Evolutionary conservation across 2,797 vertebrate genomes (phyloP).

Genomic region (Gobio occitaniae): DNA sequence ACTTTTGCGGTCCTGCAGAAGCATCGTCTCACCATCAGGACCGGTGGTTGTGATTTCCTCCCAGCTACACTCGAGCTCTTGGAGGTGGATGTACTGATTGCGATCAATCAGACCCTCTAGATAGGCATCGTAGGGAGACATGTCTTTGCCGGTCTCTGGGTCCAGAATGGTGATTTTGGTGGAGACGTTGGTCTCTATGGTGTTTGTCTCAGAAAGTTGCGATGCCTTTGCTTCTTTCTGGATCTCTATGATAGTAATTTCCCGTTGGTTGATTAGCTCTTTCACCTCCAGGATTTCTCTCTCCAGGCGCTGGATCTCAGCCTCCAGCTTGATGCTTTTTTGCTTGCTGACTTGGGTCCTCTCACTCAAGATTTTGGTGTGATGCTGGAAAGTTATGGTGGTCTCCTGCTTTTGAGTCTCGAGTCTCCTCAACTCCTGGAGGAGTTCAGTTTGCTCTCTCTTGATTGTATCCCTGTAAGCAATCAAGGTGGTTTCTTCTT

Average conservation of each 20-base stretch:
- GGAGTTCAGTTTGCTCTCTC: slow-evolving; percentile 81
- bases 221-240: slow-evolving; percentile 78
- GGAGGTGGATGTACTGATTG: slow-evolving; percentile 89
- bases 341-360: slow-evolving; percentile 82
- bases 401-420: slow-evolving; percentile 84
- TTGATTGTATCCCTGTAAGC: slow-evolving; percentile 72
- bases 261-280: slow-evolving; percentile 86
- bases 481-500: slow-evolving; percentile 81
- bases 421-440: slow-evolving; percentile 78
- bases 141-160: slow-evolving; percentile 90
- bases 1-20: slow-evolving; percentile 92
- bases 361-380: slow-evolving; percentile 84
- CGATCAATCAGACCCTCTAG: slow-evolving; percentile 88
- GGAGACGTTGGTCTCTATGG: slow-evolving; percentile 89
- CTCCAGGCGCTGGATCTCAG: slow-evolving; percentile 84
- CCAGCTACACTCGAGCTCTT: slow-evolving; percentile 95
- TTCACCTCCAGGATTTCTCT: slow-evolving; percentile 87
- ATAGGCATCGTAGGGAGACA: slow-evolving; percentile 95
- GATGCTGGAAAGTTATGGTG: slow-evolving; percentile 82
- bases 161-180: slow-evolving; percentile 95
- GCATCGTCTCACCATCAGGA: slow-evolving; percentile 82
- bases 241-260: slow-evolving; percentile 83
- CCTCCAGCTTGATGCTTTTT: slow-evolving; percentile 80
- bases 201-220: slow-evolving; percentile 86
- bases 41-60: slow-evolving; percentile 89